Evolutionary conservation across 2,888 invertebrate genomes (phyloP).

Genomic region (Odontothrips loti): DNA sequence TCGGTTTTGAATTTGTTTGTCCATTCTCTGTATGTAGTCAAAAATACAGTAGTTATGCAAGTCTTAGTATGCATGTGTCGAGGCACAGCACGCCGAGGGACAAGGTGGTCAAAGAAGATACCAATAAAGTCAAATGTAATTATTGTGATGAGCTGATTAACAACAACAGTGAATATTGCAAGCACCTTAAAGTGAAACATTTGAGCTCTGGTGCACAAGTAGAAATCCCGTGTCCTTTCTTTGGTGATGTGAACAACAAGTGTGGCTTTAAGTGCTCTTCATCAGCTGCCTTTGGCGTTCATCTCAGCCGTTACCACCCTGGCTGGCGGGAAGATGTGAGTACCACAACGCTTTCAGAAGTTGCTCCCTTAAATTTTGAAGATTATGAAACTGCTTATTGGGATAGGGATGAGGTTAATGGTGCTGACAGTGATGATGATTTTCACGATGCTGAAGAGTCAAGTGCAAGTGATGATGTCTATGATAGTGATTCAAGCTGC

Average conservation of each 20-base stretch:
- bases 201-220: not conserved
- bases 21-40: not conserved
- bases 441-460: not conserved
- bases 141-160: not conserved
- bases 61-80: not conserved
- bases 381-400: no score
- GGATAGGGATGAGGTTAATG: no score
- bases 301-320: not conserved
- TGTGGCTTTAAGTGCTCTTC: no score
- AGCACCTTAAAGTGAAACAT: not conserved
- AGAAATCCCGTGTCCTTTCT: no score
- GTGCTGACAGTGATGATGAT: no score
- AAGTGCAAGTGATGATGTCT: not conserved
- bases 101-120: not conserved
- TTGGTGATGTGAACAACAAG: no score
- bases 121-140: not conserved
- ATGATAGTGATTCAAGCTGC: not conserved
- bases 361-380: not conserved
- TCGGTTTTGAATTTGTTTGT: not conserved
- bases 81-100: not conserved
- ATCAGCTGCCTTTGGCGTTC: not conserved
- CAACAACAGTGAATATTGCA: not conserved
- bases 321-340: no score
- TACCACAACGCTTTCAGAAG: not conserved
- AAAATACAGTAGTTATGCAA: not conserved